Conservation (phyloP, 2,797 vertebrate species). For the Coendou prehensilis region DNA sequence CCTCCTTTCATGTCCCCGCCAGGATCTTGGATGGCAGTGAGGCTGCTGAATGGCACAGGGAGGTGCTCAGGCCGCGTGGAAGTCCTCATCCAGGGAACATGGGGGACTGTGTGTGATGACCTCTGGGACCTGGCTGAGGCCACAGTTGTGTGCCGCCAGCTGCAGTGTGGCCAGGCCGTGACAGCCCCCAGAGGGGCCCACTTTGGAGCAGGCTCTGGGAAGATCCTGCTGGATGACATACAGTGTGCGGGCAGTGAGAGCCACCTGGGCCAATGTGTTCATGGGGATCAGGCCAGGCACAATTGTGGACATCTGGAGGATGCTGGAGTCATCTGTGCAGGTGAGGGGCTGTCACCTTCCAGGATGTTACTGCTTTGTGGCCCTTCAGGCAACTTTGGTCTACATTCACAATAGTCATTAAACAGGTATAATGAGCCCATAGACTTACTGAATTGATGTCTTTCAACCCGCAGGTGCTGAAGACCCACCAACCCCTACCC, state of each 20-base stretch:
- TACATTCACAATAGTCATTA: not conserved
- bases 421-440: not conserved
- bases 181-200: conserved; percentile 84
- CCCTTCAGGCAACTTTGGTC: not conserved
- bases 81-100: conserved; percentile 87
- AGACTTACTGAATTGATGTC: not conserved
- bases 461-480: not conserved
- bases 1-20: not conserved
- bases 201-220: conserved; percentile 90
- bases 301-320: conserved; percentile 89
- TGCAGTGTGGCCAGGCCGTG: conserved; percentile 84
- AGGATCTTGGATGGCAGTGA: conserved; percentile 81
- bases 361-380: not conserved
- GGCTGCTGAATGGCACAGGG: conserved; percentile 87
- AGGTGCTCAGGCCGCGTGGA: conserved; percentile 90
- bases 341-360: not conserved
- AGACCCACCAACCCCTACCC: too few relatives aligned
- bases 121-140: conserved; percentile 92
- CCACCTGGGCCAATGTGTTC: conserved; percentile 88
- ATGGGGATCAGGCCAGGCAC: conserved; percentile 88
- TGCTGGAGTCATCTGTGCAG: not conserved
- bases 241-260: conserved; percentile 89
- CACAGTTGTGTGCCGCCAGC: not conserved
- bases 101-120: conserved; percentile 92
- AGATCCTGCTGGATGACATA: conserved; percentile 91